These are phyloP conservation scores for Bubo bubo DNA, from an alignment of 2,113 vertebrate genomes.

Conservation along the genomic window DNA sequence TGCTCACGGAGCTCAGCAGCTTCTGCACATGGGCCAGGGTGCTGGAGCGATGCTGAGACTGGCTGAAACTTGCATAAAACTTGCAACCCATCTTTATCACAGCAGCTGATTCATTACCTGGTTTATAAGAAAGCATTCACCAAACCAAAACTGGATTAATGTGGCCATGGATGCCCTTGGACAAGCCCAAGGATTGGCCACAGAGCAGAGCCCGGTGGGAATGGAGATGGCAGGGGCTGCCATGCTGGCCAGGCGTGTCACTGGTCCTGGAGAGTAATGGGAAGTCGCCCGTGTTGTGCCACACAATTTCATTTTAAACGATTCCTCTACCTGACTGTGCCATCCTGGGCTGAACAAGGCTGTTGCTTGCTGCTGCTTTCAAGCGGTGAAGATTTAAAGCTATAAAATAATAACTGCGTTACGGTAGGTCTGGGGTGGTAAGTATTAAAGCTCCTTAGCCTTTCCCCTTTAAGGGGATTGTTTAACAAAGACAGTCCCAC, in stretches of 20 bases:
- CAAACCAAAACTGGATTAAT: not conserved
- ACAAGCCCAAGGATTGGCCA: not conserved
- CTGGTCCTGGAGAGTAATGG: accelerated
- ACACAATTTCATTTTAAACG: not conserved
- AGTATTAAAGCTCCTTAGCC: not conserved
- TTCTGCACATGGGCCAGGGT: not conserved
- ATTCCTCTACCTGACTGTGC: not conserved
- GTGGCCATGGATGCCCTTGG: not conserved
- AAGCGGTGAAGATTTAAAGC: not conserved
- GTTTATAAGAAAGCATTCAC: not conserved
- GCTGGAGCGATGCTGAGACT: accelerated
- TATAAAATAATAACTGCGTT: not conserved
- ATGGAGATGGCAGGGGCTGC: not conserved
- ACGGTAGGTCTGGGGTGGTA: no score
- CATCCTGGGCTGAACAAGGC: not conserved
- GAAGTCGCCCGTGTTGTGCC: accelerated
- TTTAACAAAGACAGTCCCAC: not conserved
- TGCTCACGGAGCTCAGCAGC: not conserved
- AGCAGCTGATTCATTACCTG: not conserved
- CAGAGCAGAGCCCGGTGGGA: not conserved
- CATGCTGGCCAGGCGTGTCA: accelerated
- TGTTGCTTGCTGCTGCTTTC: not conserved
- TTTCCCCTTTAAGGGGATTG: not conserved
- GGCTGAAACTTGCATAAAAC: not conserved
- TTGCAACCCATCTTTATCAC: not conserved